Evolutionary conservation across 2,113 vertebrate genomes (phyloP).

Genomic region (Uria lomvia): DNA sequence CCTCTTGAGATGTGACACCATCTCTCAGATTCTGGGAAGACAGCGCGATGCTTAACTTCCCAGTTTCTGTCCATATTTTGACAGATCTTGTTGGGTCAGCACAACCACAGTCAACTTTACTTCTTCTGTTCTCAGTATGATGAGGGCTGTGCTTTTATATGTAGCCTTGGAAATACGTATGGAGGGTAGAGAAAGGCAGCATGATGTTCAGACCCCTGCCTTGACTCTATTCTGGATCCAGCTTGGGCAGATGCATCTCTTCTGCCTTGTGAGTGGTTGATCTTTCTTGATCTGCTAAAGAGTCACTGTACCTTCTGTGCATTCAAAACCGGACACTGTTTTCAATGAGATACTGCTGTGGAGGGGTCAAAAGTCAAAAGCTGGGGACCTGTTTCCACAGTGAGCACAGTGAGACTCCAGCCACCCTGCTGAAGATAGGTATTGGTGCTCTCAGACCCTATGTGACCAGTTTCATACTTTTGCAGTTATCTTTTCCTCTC

Average conservation of each 20-base stretch:
- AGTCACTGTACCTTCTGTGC: not conserved
- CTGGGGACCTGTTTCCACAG: not conserved
- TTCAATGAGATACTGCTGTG: fast-evolving
- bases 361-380: not conserved
- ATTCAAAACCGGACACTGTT: not conserved
- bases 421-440: fast-evolving
- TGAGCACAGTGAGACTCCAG: not conserved
- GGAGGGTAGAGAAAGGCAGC: not conserved
- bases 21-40: too few relatives aligned
- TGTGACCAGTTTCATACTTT: not conserved
- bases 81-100: not conserved
- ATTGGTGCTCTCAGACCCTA: not conserved
- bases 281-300: not conserved
- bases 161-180: not conserved
- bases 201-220: not conserved
- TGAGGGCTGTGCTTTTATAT: not conserved
- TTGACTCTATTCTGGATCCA: not conserved
- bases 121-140: not conserved
- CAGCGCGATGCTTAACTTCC: too few relatives aligned
- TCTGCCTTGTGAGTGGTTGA: not conserved
- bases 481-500: not conserved
- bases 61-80: not conserved
- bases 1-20: not conserved
- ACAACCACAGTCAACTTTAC: not conserved
- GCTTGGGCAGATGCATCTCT: not conserved